Percentiles rank a stretch among this genome's conserved stretches.
These are phyloP conservation scores for Scopus umbretta DNA, from an alignment of 2,113 vertebrate species.

Conservation along the genomic window DNA sequence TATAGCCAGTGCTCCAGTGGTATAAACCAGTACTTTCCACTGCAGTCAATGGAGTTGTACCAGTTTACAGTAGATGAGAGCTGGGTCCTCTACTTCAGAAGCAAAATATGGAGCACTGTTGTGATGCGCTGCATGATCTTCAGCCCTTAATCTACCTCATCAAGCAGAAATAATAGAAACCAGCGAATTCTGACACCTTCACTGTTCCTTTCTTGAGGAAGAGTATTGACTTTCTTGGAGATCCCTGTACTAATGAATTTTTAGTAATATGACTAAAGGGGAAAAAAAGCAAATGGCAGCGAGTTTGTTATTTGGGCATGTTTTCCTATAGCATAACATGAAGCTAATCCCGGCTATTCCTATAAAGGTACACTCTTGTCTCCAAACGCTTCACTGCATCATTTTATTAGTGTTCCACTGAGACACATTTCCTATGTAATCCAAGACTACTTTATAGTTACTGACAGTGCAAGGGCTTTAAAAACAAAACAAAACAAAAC, in stretches of 20 bases:
- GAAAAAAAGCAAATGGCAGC: not conserved
- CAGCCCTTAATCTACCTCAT: not conserved
- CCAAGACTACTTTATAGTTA: not conserved
- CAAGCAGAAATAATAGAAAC: slow-evolving; percentile 13
- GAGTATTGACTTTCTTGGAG: not conserved
- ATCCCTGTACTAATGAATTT: not conserved
- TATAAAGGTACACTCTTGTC: not conserved
- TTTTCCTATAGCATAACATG: not conserved
- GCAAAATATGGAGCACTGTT: not conserved
- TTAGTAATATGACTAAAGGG: not conserved
- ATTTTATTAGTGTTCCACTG: not conserved
- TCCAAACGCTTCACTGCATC: not conserved
- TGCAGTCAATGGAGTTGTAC: not conserved
- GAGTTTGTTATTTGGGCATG: not conserved
- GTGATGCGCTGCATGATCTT: not conserved
- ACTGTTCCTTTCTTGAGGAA: not conserved
- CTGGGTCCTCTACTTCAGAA: not conserved
- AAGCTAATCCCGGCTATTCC: not conserved
- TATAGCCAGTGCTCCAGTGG: not conserved
- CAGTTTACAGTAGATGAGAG: not conserved
- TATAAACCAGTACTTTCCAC: not conserved
- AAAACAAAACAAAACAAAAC: not conserved
- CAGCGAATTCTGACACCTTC: not conserved
- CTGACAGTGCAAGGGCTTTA: not conserved
- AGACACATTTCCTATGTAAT: not conserved